These are phyloP conservation scores for Amaurobius ferox DNA, from an alignment of 2,888 invertebrate species.

Conservation along the genomic window DNA sequence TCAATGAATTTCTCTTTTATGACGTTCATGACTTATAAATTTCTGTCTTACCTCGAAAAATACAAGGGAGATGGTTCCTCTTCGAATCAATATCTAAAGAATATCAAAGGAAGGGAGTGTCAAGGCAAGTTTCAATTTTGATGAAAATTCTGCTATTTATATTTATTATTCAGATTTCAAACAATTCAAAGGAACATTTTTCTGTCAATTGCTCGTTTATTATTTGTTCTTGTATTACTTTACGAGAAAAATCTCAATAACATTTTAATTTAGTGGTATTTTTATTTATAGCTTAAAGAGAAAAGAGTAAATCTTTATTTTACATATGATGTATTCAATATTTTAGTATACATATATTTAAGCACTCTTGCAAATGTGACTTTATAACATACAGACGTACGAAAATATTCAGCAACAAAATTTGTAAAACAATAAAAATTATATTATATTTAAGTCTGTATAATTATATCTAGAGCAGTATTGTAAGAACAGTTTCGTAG, in stretches of 20 bases:
- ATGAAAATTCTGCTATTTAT: background rate
- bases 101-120: background rate
- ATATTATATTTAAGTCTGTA: no score
- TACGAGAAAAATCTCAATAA: background rate
- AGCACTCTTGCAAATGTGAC: no score
- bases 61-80: background rate
- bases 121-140: background rate
- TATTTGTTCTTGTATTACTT: background rate
- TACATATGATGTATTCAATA: no score
- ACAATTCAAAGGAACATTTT: background rate
- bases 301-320: no score
- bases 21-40: conserved; percentile 1
- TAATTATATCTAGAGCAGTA: no score
- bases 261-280: no score
- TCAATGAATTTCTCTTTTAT: background rate
- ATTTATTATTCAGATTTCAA: background rate
- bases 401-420: no score
- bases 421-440: no score
- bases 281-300: no score
- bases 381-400: no score
- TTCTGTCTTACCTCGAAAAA: background rate
- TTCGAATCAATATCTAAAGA: background rate
- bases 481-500: no score
- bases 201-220: background rate
- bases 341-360: no score